Percentiles rank a stretch among this genome's conserved stretches.
Conservation (phyloP, 2,113 vertebrate genomes). For the Puffinus mauretanicus region DNA sequence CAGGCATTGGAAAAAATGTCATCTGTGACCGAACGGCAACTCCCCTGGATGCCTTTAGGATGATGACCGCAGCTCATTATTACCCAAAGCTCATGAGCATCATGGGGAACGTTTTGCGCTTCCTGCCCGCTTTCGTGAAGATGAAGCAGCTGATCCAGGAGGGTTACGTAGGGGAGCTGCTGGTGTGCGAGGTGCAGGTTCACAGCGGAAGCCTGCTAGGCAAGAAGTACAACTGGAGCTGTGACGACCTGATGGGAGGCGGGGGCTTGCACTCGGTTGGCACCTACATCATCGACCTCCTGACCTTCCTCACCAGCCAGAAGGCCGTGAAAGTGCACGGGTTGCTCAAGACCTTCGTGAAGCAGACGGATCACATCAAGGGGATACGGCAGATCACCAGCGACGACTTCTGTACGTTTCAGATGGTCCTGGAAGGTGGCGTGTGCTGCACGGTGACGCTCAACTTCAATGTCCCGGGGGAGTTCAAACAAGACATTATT, state of each 20-base stretch:
- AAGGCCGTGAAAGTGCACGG: constrained; percentile 92
- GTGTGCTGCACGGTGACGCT: constrained; percentile 96
- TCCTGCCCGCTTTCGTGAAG: constrained; percentile 91
- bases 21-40: constrained; percentile 97
- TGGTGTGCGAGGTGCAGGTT: constrained; percentile 97
- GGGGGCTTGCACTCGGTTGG: constrained; percentile 96
- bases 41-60: constrained; percentile 93
- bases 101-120: constrained; percentile 96
- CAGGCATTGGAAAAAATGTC: constrained; percentile 97
- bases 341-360: constrained; percentile 96
- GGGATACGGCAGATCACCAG: constrained; percentile 99
- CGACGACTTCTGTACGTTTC: constrained; percentile 97
- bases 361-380: constrained; percentile 95
- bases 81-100: constrained; percentile 99
- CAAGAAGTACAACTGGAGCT: constrained; percentile 99
- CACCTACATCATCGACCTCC: constrained; percentile 97
- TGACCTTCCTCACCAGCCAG: constrained; percentile 93
- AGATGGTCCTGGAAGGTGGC: constrained; percentile 94
- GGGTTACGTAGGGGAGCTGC: constrained; percentile 91
- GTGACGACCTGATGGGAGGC: constrained; percentile 96
- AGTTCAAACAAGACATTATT: constrained; percentile 93
- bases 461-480: constrained; percentile 96
- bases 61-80: constrained; percentile 98
- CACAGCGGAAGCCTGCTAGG: constrained; percentile 94
- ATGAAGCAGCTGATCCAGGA: constrained; percentile 97